Evolutionary conservation across 2,113 vertebrate species (phyloP), one percentile per base, ranked within the genome.

Genomic region (Colius striatus): DNA sequence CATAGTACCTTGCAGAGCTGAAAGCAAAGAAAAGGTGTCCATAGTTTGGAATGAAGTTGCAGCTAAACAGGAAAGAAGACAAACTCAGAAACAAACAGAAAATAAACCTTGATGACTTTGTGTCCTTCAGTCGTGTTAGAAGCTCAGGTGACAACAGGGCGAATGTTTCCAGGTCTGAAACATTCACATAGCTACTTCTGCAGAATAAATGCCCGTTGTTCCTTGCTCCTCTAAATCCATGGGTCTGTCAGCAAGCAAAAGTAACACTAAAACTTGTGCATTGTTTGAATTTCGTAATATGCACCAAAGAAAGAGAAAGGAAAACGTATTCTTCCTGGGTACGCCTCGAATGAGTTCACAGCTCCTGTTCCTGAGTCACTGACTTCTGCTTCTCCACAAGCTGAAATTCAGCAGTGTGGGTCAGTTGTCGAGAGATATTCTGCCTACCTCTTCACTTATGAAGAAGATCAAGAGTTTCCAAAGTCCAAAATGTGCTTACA

Each of bases 1-100:
- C 51, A 1, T 0, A 50, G 11, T 2, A 16, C 4, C 50, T n/a
- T 12, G 20, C 79, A 11, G 6, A 7, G 74, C 29, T 61, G 71
- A 57, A 73, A n/a, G 41, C 2, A 25, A 78, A 45, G 80, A 47
- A 54, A 57, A 80, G 62, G 25, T 11, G n/a, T 7, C 47, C 23
- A 0, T 23, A 0, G 18, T 83, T 58, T 27, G 65, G 60, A 84
- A n/a, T 9, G 30, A 78, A 45, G 47, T 30, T 12, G n/a, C 57
- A 61, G 30, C 20, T 43, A 34, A 72, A 48, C 0, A 47, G 41
- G 36, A 50, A 77, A 45, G 54, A 67, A 51, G 17, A 5, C 13
- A 32, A 47, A n/a, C 25, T 78, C 21, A 25, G 23, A 68, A 48
- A 10, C 43, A 43, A 66, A 34, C 13, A 53, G 51, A 48, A 19